Base-by-base conservation (phyloP, 2,113 vertebrate species). In the Oxygymnocypris stewartii region DNA sequence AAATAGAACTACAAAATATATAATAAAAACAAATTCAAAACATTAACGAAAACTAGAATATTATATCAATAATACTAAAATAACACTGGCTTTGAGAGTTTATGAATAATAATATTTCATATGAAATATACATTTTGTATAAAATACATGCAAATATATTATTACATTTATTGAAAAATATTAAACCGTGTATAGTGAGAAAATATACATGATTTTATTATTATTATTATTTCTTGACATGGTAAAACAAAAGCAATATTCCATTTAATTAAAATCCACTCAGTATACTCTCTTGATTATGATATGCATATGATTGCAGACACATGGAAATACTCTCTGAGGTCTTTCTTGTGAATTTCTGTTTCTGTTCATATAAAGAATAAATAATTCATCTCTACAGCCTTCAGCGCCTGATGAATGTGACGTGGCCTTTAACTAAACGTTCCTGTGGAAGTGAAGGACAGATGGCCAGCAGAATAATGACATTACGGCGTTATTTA, bases 351-450 rank as follows among this genome's bases (percentile, higher is more conserved):
- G 12, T 16, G 35, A 6, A 35, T 71, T 49, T 44, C 28, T 75
- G 44, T 92, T 94, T 94, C 92, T 92, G 92, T 93, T 93, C 92
- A 94, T 93, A 92, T 90, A 93, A 93, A 93, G 92, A 88, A 90
- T 94, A 92, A 94, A 94, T 94, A 92, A 94, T 94, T 94, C 89
- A 93, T 94, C 92, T 92, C 92, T 92, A 93, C 93, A 93, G 92
- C 82, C 18, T 87, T 93, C 92, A 86, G 85, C 54, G 6, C 2
- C 18, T 91, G 93, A 94, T 94, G 91, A 91, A 95, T 93, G 92
- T 93, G 92, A 92, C 93, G 93, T 20, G 57, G 92, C 90, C 93
- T 94, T 92, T 90, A 91, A 91, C 92, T 91, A 91, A 86, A 40
- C 88, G 90, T 93, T 94, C 91, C 93, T 92, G 88, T 87, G 88